Evolutionary conservation across 2,797 vertebrate species (phyloP).

Genomic region (Euthynnus affinis): DNA sequence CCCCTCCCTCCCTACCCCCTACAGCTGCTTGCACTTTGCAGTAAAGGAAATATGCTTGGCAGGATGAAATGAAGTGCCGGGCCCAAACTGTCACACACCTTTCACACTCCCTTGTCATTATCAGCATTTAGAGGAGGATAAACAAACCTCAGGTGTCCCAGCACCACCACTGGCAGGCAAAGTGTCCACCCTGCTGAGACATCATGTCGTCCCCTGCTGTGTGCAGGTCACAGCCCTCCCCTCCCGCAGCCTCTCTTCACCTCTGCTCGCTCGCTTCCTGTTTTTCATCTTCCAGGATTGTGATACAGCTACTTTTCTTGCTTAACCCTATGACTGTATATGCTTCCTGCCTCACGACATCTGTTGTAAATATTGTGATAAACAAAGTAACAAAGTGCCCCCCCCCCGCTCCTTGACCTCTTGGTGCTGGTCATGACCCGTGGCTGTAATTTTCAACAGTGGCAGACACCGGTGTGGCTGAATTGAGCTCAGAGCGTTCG

Average conservation of each 20-base stretch:
- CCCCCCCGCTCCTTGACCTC: slow-evolving; percentile 27
- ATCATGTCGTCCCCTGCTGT: slow-evolving; percentile 46
- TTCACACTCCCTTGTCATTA: slow-evolving; percentile 47
- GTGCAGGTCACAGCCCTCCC: slow-evolving; percentile 51
- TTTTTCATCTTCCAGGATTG: slow-evolving; percentile 49
- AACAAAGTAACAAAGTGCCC: slow-evolving; percentile 37
- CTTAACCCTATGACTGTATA: slow-evolving; percentile 20
- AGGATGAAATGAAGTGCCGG: slow-evolving; percentile 24
- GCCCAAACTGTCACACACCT: slow-evolving; percentile 19
- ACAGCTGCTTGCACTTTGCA: slow-evolving; percentile 3
- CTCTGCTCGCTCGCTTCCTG: slow-evolving; percentile 63
- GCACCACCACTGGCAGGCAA: slow-evolving; percentile 44
- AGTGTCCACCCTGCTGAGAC: slow-evolving; percentile 51
- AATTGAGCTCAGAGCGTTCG: slow-evolving; percentile 47
- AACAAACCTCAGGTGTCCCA: slow-evolving; percentile 53
- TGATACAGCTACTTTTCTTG: slow-evolving; percentile 37
- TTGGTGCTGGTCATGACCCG: background rate
- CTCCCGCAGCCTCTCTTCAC: slow-evolving; percentile 31
- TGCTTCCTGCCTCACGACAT: slow-evolving; percentile 37
- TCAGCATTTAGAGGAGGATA: slow-evolving; percentile 53
- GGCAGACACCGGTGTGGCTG: slow-evolving; percentile 22
- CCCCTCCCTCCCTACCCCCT: no score
- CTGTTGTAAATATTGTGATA: slow-evolving; percentile 53
- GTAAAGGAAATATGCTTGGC: slow-evolving; percentile 22
- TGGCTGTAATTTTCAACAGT: slow-evolving; percentile 23